Conservation (phyloP, 2,113 vertebrate genomes). For the Morone saxatilis region DNA sequence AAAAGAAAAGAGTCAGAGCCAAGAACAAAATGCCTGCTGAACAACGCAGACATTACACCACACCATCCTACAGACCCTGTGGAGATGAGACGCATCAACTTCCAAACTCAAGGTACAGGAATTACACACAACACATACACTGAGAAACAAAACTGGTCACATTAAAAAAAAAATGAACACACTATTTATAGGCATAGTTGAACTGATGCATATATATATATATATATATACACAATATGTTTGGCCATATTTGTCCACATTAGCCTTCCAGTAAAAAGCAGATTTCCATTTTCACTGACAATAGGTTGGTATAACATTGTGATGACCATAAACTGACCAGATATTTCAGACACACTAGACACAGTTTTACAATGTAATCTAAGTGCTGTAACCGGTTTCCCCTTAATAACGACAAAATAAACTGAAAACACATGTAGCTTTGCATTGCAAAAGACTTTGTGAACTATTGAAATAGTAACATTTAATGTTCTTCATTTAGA, state of each 20-base stretch:
- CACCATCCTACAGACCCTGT: slow-evolving; percentile 98
- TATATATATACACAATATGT: not conserved
- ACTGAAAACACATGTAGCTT: not conserved
- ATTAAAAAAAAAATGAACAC: not conserved
- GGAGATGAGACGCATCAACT: slow-evolving; percentile 98
- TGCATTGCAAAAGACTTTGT: not conserved
- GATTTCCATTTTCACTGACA: not conserved
- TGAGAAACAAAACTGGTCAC: not conserved
- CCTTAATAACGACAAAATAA: not conserved
- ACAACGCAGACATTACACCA: slow-evolving; percentile 93
- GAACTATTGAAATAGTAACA: not conserved
- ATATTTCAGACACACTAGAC: not conserved
- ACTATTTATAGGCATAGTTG: not conserved
- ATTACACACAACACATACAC: not conserved
- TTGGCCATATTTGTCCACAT: not conserved
- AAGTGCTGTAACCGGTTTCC: no score
- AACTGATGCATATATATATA: not conserved
- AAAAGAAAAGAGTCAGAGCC: slow-evolving; percentile 97
- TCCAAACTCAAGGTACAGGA: slow-evolving; percentile 94
- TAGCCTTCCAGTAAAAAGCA: not conserved
- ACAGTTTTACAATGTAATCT: not conserved
- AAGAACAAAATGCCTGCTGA: slow-evolving; percentile 94
- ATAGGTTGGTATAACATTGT: not conserved
- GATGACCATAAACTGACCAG: not conserved
- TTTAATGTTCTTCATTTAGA: slow-evolving; percentile 1